phyloP scores from a whole-genome alignment of 2,888 invertebrate species.

The Archaeoteleia sp. region DNA sequence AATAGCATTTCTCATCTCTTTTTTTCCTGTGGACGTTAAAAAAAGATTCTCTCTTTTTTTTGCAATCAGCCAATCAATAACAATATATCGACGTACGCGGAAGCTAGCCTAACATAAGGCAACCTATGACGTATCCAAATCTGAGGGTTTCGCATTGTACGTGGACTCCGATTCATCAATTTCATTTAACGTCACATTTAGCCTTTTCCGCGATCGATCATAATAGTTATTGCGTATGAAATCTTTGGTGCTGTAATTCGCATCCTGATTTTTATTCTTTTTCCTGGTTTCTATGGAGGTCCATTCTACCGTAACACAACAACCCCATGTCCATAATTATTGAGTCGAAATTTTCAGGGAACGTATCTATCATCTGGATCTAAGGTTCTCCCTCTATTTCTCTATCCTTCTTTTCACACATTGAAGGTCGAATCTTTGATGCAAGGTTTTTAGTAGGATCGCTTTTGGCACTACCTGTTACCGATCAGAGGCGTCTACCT shows the following conservation, averaged over 20 bases:
- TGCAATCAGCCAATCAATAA: constrained; percentile 43
- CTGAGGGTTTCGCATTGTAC: constrained; percentile 23
- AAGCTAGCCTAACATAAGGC: constrained; percentile 36
- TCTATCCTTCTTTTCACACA: constrained; percentile 12
- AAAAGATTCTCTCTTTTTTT: constrained; percentile 17
- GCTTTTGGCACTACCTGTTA: too few species aligned
- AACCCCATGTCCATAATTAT: constrained; percentile 51
- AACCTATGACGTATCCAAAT: constrained; percentile 9
- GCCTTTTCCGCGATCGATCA: constrained; percentile 48
- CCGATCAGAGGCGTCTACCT: too few species aligned
- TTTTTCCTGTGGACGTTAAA: neutral
- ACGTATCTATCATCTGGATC: constrained; percentile 59
- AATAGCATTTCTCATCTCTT: constrained; percentile 14
- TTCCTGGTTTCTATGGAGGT: constrained; percentile 35
- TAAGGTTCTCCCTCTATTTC: too few species aligned
- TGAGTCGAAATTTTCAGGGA: constrained; percentile 51
- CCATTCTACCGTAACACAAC: constrained; percentile 50
- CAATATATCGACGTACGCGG: constrained; percentile 40
- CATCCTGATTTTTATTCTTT: constrained; percentile 9
- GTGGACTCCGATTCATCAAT: constrained; percentile 45
- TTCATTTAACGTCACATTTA: constrained; percentile 38
- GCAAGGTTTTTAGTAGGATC: too few species aligned
- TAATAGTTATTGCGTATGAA: constrained; percentile 27
- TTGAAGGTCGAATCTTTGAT: constrained; percentile 24
- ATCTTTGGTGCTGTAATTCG: constrained; percentile 8